These are phyloP conservation scores for Alca torda DNA, from an alignment of 2,797 vertebrate genomes.

Conservation along the genomic window DNA sequence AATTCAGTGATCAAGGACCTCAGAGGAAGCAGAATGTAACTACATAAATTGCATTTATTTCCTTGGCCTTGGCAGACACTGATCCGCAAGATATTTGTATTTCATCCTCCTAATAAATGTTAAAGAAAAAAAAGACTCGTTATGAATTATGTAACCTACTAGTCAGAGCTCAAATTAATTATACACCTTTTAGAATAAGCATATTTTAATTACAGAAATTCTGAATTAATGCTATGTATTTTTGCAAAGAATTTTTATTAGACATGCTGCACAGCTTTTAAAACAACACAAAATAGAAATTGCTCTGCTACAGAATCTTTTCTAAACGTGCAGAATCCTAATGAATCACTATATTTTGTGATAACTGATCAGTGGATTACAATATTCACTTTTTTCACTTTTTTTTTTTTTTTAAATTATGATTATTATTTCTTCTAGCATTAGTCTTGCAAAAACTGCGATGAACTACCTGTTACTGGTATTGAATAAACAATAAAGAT, in stretches of 20 bases:
- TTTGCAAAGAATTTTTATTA: conserved; percentile 59
- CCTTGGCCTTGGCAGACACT: conserved; percentile 40
- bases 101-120: conserved; percentile 56
- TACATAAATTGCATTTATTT: conserved; percentile 66
- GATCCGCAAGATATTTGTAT: conserved; percentile 62
- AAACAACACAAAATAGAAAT: conserved; percentile 1
- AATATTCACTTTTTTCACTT: neutral
- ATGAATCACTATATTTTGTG: neutral
- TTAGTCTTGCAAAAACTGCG: neutral
- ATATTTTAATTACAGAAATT: conserved; percentile 68
- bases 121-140: conserved; percentile 46
- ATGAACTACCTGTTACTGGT: neutral
- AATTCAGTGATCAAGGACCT: conserved; percentile 29
- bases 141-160: conserved; percentile 48
- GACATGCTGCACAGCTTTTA: conserved; percentile 10
- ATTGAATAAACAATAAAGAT: conserved; percentile 5
- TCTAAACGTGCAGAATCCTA: neutral
- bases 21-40: conserved; percentile 15
- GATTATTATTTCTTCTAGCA: neutral
- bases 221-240: conserved; percentile 51
- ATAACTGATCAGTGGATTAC: neutral
- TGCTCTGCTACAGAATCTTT: neutral
- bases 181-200: conserved; percentile 46
- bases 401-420: neutral
- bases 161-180: conserved; percentile 44